phyloP scores from a whole-genome alignment of 2,113 vertebrate species.

The Dasyprocta punctata region DNA sequence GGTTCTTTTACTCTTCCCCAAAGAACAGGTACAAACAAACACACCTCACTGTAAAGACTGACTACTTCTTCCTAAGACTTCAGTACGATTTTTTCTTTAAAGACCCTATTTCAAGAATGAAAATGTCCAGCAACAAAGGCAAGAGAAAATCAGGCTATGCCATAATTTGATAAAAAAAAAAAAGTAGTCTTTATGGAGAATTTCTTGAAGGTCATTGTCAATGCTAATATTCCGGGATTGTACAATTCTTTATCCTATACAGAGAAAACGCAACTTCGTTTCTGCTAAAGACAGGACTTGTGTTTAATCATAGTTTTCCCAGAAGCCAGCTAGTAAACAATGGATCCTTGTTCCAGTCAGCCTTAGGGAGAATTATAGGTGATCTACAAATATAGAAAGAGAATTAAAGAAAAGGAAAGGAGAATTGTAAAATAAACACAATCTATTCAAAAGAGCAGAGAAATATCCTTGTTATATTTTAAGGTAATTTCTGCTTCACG shows the following conservation, averaged over 20 bases:
- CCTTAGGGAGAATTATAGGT: background rate
- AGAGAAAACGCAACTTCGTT: background rate
- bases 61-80: background rate
- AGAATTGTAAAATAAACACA: background rate
- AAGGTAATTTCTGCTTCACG: slow-evolving; percentile 24
- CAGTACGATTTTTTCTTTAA: background rate
- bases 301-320: background rate
- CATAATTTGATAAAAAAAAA: too few species aligned
- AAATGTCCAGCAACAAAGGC: background rate
- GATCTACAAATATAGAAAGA: background rate
- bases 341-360: background rate
- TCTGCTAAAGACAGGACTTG: background rate
- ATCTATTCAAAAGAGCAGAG: background rate
- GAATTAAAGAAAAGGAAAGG: background rate
- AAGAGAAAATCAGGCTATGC: background rate
- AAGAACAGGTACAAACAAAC: background rate
- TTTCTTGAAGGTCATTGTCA: background rate
- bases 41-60: background rate
- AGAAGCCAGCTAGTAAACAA: background rate
- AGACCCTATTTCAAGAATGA: background rate
- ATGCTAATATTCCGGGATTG: background rate
- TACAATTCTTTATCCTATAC: background rate
- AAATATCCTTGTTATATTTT: background rate
- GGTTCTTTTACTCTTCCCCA: background rate
- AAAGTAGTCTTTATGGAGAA: background rate